Conservation (phyloP, 2,888 invertebrate genomes). For the Nasonovia ribisnigri region DNA sequence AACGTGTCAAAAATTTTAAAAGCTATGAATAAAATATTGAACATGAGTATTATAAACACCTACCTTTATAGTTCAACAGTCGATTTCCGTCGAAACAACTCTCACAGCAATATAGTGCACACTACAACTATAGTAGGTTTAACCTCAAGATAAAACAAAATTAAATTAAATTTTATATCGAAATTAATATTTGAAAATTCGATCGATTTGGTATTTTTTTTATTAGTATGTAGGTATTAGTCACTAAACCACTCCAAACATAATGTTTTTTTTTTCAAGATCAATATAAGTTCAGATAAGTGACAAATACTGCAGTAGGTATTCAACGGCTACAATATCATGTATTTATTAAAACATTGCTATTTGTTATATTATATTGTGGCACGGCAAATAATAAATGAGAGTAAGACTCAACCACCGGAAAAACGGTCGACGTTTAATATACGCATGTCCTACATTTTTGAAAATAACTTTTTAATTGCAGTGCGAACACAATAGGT, state of each 20-base stretch:
- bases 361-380: background rate
- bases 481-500: background rate
- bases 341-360: background rate
- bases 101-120: background rate
- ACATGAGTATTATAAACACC: background rate
- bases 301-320: background rate
- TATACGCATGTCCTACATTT: background rate
- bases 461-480: background rate
- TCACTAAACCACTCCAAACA: background rate
- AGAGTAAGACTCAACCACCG: background rate
- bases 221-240: background rate
- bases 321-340: background rate
- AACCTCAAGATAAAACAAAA: background rate
- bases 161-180: background rate
- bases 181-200: background rate
- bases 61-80: background rate
- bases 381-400: background rate
- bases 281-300: background rate
- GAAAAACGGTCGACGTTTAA: background rate
- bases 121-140: background rate
- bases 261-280: background rate
- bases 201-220: background rate
- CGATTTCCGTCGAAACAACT: background rate
- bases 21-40: background rate
- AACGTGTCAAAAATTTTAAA: no score